Base-by-base conservation (phyloP, 2,113 vertebrate genomes). In the Mohoua ochrocephala region DNA sequence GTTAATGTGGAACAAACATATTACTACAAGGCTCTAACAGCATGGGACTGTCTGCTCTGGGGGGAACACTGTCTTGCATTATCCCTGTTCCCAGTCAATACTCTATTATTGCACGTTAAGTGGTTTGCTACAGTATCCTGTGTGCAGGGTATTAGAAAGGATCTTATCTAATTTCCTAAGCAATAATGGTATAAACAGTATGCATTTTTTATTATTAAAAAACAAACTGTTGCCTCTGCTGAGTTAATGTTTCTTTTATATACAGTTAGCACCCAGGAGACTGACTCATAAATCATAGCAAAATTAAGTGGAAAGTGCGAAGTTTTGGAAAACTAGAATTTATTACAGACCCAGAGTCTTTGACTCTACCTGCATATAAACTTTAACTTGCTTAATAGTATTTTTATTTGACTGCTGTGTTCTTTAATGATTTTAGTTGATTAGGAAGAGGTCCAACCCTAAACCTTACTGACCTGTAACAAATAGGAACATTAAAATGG, bases 131-230 rank as follows among this genome's bases (percentile, higher is more conserved):
- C 96, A 96, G 89, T 96, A 91, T 95, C 96, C 92, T 96, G 95
- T 44, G 49, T 73, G 42, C 92, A 96, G 54, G 75, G 93, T 92
- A 96, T 98, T 98, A 97, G 96, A 96, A 97, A 91, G 96, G 76
- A 95, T 97, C 95, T 97, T 97, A 92, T 60, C 97, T 98, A 96
- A 98, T 98, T 98, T 98, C 97, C 97, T 93, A 96, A 97, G 97
- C 97, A 98, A 96, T 98, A 97, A 97, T 94, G 84, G 84, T 94
- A 96, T 97, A 97, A 98, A 82, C 89, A 95, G 84, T 96, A 89
- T 98, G 96, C 76, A 93, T 97, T 98, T 98, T 98, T 98, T 98
- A 94, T 97, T 98, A 97, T 97, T 85, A 96, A 97, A 97, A 94
- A 90, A 84, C 44, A 94, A 98, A 97, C 97, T 97, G 79, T 97